Percentiles rank a stretch among this genome's conserved stretches.
Conservation (phyloP, 2,888 invertebrate species). For the Pandemis heparana region DNA sequence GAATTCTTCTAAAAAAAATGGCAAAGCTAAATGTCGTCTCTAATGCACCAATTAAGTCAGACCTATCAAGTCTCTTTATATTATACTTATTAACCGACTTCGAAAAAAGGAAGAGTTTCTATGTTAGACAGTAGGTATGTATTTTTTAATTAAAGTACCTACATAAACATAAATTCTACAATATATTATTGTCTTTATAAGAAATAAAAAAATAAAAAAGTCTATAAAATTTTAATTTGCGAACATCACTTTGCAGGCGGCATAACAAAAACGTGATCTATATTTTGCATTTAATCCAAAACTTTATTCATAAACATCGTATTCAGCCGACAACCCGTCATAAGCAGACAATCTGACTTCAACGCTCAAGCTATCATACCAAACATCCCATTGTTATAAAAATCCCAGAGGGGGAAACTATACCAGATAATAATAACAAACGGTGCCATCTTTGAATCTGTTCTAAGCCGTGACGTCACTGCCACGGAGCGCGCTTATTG, state of each 20-base stretch:
- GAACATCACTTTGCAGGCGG: neutral
- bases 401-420: slow-evolving; percentile 22
- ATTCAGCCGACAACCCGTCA: neutral
- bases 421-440: slow-evolving; percentile 7
- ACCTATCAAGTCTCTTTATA: too few species aligned
- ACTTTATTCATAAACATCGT: neutral
- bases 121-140: too few species aligned
- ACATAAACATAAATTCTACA: too few species aligned
- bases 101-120: too few species aligned
- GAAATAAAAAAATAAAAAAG: too few species aligned
- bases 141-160: too few species aligned
- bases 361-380: slow-evolving; percentile 27
- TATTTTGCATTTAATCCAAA: neutral
- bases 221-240: neutral
- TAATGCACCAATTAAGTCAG: too few species aligned
- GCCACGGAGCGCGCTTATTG: slow-evolving; percentile 61
- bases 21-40: too few species aligned
- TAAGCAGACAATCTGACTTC: slow-evolving; percentile 10
- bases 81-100: too few species aligned
- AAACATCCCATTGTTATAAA: slow-evolving; percentile 34
- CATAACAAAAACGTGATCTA: neutral
- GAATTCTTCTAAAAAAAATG: too few species aligned
- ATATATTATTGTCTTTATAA: too few species aligned
- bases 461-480: slow-evolving; percentile 58
- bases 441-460: slow-evolving; percentile 79